Conservation (phyloP, 2,113 vertebrate genomes). For the Laterallus jamaicensis region DNA sequence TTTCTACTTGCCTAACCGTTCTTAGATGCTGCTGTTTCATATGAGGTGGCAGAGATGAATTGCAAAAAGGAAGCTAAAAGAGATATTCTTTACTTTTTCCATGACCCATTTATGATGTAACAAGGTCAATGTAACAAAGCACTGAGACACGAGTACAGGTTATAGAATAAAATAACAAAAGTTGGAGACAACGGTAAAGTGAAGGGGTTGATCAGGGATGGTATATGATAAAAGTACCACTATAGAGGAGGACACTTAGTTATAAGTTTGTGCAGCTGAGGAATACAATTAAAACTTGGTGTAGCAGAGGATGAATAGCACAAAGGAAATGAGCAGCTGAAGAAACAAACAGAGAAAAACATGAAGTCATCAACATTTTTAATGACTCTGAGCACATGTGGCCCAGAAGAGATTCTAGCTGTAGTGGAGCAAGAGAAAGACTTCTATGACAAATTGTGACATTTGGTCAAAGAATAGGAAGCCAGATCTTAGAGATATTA, state of each 20-base stretch:
- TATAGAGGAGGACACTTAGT: neutral
- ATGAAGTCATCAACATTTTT: neutral
- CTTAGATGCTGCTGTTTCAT: neutral
- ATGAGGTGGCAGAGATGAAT: neutral
- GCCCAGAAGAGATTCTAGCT: neutral
- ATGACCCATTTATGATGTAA: neutral
- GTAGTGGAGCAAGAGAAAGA: neutral
- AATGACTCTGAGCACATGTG: neutral
- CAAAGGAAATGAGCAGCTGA: neutral
- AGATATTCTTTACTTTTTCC: neutral
- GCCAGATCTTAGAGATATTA: neutral
- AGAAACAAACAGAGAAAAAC: neutral
- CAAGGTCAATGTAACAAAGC: neutral
- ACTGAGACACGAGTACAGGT: neutral
- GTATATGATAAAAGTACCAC: neutral
- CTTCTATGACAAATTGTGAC: neutral
- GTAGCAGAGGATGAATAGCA: neutral
- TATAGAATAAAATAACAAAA: neutral
- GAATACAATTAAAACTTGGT: neutral
- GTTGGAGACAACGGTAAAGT: neutral
- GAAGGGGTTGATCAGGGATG: neutral
- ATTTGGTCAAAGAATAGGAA: neutral
- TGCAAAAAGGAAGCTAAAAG: neutral
- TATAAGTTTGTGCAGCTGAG: neutral
- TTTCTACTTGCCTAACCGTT: neutral